phyloP scores from a whole-genome alignment of 2,113 vertebrate species.

The Otis tarda region DNA sequence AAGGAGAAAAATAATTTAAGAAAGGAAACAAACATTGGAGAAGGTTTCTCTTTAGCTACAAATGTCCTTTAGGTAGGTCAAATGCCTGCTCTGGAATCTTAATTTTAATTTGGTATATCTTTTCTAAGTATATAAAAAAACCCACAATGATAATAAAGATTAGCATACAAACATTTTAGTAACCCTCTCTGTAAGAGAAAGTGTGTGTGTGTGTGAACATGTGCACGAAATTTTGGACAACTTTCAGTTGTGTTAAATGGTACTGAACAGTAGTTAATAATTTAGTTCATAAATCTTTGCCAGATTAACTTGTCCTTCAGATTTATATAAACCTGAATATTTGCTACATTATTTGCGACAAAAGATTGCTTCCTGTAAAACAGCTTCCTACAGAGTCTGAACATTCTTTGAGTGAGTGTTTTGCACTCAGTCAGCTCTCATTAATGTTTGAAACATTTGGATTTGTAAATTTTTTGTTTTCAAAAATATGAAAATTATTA shows the following conservation, averaged over 20 bases:
- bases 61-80: background rate
- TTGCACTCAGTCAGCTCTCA: background rate
- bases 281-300: background rate
- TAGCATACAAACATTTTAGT: background rate
- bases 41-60: background rate
- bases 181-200: background rate
- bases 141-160: background rate
- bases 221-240: background rate
- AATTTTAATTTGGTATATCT: background rate
- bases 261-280: background rate
- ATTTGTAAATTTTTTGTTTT: background rate
- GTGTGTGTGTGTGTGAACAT: background rate
- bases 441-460: background rate
- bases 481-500: background rate
- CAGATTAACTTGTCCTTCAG: background rate
- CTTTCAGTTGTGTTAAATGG: background rate
- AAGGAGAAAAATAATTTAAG: too few relatives aligned
- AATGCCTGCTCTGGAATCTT: background rate
- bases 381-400: background rate
- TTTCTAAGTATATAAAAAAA: background rate
- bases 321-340: background rate
- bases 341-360: background rate
- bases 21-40: background rate
- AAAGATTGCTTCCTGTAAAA: background rate
- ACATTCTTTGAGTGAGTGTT: background rate